Evolutionary conservation across 2,888 invertebrate species (phyloP).

Genomic region (Dryomyza anilis): DNA sequence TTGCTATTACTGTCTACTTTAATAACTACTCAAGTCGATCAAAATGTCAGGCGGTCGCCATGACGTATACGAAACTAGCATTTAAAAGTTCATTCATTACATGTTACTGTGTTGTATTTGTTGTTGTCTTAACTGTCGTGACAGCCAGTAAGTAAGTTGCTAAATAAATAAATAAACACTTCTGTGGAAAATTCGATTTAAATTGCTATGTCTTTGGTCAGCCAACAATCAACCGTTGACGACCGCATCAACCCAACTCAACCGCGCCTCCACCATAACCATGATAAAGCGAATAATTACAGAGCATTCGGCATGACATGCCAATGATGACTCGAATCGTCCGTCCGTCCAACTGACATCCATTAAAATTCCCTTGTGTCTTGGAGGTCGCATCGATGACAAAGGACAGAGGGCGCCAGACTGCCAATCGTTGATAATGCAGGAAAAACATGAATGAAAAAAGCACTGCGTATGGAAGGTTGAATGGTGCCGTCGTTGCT

Average conservation of each 20-base stretch:
- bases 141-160: no score
- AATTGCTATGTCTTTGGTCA: background rate
- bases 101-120: no score
- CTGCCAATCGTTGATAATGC: background rate
- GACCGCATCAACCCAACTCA: no score
- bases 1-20: no score
- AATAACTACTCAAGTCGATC: no score
- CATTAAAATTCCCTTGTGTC: conserved; percentile 5
- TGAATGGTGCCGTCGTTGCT: conserved; percentile 2
- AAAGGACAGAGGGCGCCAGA: background rate
- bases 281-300: conserved; percentile 1
- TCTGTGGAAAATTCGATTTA: background rate
- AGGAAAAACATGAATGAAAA: background rate
- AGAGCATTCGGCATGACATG: background rate
- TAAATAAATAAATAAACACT: conserved; percentile 3
- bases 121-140: no score
- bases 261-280: no score
- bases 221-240: background rate
- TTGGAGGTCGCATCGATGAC: background rate
- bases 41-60: background rate
- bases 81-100: conserved; percentile 12
- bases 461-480: background rate
- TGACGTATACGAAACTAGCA: conserved; percentile 25
- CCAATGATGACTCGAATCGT: no score
- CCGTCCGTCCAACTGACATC: background rate